Evolutionary conservation across 2,797 vertebrate species (phyloP).

Genomic region (Cynopterus sphinx): DNA sequence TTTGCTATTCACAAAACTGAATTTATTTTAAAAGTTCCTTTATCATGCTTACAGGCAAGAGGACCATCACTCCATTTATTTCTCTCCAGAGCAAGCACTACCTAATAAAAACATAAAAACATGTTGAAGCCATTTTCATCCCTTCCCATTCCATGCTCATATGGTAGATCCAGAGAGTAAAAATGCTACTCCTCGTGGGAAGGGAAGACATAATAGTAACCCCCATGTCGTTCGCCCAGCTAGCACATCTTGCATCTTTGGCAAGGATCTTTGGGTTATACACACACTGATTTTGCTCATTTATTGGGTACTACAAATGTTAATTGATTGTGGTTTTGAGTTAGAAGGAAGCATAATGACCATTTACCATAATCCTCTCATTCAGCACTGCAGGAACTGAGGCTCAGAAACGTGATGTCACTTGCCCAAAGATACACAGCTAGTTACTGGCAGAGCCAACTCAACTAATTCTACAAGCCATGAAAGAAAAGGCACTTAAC

Average conservation of each 20-base stretch:
- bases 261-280: neutral
- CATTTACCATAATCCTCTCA: neutral
- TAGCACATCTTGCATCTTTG: neutral
- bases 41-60: neutral
- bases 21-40: slow-evolving; percentile 49
- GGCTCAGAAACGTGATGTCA: neutral
- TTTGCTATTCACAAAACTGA: neutral
- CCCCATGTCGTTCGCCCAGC: neutral
- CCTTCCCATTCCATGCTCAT: neutral
- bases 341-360: neutral
- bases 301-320: neutral
- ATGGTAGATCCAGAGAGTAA: neutral
- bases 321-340: slow-evolving; percentile 18
- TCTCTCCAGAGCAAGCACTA: neutral
- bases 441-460: neutral
- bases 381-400: neutral
- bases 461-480: neutral
- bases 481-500: neutral
- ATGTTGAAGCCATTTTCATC: neutral
- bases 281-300: neutral
- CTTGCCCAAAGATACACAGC: neutral
- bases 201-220: neutral
- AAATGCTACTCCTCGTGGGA: neutral
- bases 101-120: slow-evolving; percentile 20
- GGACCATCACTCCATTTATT: slow-evolving; percentile 3